Conservation (phyloP, 2,797 vertebrate species). For the Poecilia picta region DNA sequence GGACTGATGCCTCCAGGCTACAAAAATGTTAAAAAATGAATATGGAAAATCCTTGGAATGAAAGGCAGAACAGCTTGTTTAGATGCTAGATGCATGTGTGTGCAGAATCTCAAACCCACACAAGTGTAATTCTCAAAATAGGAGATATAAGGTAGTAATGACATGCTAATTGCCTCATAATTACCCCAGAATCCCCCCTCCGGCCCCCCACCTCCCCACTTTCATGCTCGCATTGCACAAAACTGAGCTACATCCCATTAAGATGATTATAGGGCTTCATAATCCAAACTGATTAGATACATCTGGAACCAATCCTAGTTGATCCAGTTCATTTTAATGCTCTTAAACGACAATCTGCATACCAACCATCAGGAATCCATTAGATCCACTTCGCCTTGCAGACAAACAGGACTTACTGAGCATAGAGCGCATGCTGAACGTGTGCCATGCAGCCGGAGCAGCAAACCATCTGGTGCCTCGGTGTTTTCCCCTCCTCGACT, state of each 20-base stretch:
- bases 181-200: conserved; percentile 35
- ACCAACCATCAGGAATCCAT: conserved; percentile 87
- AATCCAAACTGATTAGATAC: conserved; percentile 41
- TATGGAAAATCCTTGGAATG: conserved; percentile 16
- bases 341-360: conserved; percentile 63
- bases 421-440: conserved; percentile 73
- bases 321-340: conserved; percentile 28
- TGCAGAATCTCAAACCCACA: conserved; percentile 34
- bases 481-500: conserved; percentile 34
- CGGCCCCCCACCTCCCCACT: not conserved
- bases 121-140: conserved; percentile 45
- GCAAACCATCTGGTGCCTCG: conserved; percentile 42
- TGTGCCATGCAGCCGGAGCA: conserved; percentile 60
- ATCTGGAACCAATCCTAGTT: conserved; percentile 28
- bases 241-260: conserved; percentile 24
- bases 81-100: conserved; percentile 40
- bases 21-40: conserved; percentile 20
- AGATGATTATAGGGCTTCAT: conserved; percentile 23
- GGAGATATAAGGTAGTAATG: conserved; percentile 40
- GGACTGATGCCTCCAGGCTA: not conserved
- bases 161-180: conserved; percentile 54
- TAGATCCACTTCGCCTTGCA: conserved; percentile 82
- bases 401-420: conserved; percentile 85
- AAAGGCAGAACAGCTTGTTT: conserved; percentile 45
- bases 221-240: conserved; percentile 24